Percentiles rank a stretch among this genome's conserved stretches.
These are phyloP conservation scores for Pelodiscus sinensis DNA, from an alignment of 2,113 vertebrate genomes.

Conservation along the genomic window DNA sequence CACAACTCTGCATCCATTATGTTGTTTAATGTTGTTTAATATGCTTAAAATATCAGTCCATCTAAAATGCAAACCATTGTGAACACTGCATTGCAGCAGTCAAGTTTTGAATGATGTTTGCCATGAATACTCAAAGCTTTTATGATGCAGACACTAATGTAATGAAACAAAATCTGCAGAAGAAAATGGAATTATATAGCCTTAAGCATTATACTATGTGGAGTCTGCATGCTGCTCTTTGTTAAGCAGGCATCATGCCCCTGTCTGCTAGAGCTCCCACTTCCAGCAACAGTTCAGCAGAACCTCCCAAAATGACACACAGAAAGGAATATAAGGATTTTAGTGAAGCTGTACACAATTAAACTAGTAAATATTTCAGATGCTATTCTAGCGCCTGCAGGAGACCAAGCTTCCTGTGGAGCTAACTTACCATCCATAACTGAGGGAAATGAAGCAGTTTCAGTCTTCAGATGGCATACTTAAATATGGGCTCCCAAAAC, in stretches of 20 bases:
- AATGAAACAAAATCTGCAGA: conserved; percentile 38
- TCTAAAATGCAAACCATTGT: background rate
- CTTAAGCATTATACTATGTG: conserved; percentile 44
- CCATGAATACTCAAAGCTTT: background rate
- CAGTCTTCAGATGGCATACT: conserved; percentile 36
- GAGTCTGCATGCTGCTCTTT: conserved; percentile 62
- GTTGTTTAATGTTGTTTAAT: background rate
- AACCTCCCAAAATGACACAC: conserved; percentile 40
- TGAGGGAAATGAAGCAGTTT: conserved; percentile 48
- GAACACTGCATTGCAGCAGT: background rate
- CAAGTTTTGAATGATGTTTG: conserved; percentile 12
- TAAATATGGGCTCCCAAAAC: background rate
- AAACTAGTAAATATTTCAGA: conserved; percentile 71
- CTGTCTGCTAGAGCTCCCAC: conserved; percentile 43
- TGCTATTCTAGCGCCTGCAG: conserved; percentile 43
- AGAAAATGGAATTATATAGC: conserved; percentile 57
- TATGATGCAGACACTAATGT: background rate
- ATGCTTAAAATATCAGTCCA: background rate
- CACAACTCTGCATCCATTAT: background rate
- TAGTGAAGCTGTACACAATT: conserved; percentile 61
- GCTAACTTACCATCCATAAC: conserved; percentile 29
- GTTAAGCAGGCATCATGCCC: conserved; percentile 63
- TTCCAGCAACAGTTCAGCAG: conserved; percentile 38
- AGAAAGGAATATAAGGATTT: conserved; percentile 63
- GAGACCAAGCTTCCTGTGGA: conserved; percentile 47